Evolutionary conservation across 2,113 vertebrate species (phyloP), one percentile per base, ranked within the genome.

Genomic region (Pelmatolapia mariae): DNA sequence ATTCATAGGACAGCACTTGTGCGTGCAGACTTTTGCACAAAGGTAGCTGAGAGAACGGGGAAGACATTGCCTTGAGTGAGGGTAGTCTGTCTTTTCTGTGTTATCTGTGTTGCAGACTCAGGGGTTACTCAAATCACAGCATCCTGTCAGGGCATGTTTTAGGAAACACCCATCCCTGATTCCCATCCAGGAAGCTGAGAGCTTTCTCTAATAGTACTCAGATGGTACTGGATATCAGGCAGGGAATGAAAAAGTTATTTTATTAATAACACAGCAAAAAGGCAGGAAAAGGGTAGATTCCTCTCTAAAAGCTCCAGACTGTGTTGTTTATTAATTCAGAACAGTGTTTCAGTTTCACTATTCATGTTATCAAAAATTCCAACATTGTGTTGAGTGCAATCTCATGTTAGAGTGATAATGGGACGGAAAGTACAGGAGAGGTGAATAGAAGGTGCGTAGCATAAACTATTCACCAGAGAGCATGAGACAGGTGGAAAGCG

Each of bases 241-340:
- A 13, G 29, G 76, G 85, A 91, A 95, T 95, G 86, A 94, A 95
- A 96, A 95, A 96, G 93, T 94, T 89, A 95, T 94, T 94, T 90
- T 87, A 89, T 92, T 94, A 89, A 95, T 96, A 95, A 96, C 95
- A 95, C 87, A 83, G 82, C 56, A 10, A 68, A 84, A 90, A 88
- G 80, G 87, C 57, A 86, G 82, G 86, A 90, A 93, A 93, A 80
- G 88, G 82, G 83, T 63, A 86, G 91, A 93, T 92, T 91, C 84
- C 4, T 22, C 89, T 91, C 92, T 96, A 93, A 96, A 95, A 96
- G 96, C 95, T 92, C 91, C 93, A 94, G 91, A 91, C 93, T 80
- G 33, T 80, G 94, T 94, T 94, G 96, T 96, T 97, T 96, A 97
- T 97, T 97, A 96, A 97, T 97, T 97, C 94, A 97, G 91, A 96